Base-by-base conservation (phyloP, 2,888 invertebrate genomes). In the Cancer borealis region DNA sequence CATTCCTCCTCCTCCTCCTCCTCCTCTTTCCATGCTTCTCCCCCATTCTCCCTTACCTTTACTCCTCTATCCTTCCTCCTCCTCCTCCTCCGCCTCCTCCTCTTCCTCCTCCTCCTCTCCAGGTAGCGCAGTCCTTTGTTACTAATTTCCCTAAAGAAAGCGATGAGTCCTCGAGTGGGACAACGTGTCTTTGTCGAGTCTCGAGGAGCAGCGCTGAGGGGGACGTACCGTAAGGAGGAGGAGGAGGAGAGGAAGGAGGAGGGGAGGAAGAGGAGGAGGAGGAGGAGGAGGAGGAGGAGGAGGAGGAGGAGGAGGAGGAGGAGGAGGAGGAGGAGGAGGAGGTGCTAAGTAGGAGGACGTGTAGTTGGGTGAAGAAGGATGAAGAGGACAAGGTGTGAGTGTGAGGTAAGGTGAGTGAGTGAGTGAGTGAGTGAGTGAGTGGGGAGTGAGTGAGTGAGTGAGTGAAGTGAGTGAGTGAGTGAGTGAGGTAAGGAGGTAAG, bases 81-180 rank as follows among this genome's bases (percentile, higher is more conserved):
- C 1, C 88, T n/a, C 21, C 21, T n/a, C 39, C 46, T n/a, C 88
- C 45, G 39, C 88, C 45, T 47, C 88, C 47, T 10, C 45, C 30
- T 30, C 30, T 30, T 30, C 79, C 30, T 79, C 6, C 8, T 30
- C 30, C 12, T 21, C 79, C 79, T 30, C 79, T 10, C 79, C 79
- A 26, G 30, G 79, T 79, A 79, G 30, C 30, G 10, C 79, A 3
- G n/a, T 79, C 79, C 30, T 79, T 79, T 79, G 79, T 79, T 21
- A 26, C 30, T 79, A 79, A 79, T 79, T 79, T 79, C 79, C 79
- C 79, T 79, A 12, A 79, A 79, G 79, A 92, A 79, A 84, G 84
- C 39, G 26, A 46, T 39, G 39, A n/a, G 47, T 14, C 79, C 30
- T 79, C 39, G 21, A 90, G 30, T 4, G 47, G 60, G 14, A 47